Conservation (phyloP, 2,113 vertebrate species). For the Dromiciops gliroides region DNA sequence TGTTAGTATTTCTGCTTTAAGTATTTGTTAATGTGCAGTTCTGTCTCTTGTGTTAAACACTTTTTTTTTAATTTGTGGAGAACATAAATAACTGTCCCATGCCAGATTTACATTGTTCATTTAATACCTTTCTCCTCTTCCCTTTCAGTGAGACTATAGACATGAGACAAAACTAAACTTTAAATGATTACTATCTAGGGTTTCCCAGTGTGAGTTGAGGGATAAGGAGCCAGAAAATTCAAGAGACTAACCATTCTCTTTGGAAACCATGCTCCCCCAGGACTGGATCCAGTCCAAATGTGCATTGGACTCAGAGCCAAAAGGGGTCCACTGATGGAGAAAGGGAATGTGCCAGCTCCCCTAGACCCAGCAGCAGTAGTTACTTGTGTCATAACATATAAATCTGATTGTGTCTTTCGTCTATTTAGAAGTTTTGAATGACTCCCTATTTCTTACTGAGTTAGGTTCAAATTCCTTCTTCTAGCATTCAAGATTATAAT, state of each 20-base stretch:
- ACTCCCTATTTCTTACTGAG: not conserved
- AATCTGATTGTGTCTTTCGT: not conserved
- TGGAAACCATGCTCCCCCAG: not conserved
- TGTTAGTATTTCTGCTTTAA: not conserved
- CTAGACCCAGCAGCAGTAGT: not conserved
- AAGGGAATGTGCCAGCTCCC: not conserved
- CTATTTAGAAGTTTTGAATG: not conserved
- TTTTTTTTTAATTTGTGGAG: not conserved
- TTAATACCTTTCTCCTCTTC: not conserved
- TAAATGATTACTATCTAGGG: not conserved
- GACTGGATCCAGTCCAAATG: not conserved
- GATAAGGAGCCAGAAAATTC: not conserved
- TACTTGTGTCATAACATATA: not conserved
- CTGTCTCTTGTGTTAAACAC: not conserved
- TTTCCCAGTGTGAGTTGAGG: not conserved
- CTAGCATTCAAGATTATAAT: not conserved
- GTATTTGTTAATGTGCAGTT: not conserved
- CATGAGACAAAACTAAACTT: not conserved
- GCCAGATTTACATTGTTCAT: not conserved
- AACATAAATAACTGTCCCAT: not conserved
- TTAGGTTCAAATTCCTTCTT: not conserved
- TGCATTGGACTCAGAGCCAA: not conserved
- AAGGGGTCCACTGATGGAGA: not conserved
- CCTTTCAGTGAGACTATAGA: not conserved
- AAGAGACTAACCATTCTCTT: not conserved